These are phyloP conservation scores for Lanistes nyassanus DNA, from an alignment of 1,140 invertebrate species.

Conservation along the genomic window DNA sequence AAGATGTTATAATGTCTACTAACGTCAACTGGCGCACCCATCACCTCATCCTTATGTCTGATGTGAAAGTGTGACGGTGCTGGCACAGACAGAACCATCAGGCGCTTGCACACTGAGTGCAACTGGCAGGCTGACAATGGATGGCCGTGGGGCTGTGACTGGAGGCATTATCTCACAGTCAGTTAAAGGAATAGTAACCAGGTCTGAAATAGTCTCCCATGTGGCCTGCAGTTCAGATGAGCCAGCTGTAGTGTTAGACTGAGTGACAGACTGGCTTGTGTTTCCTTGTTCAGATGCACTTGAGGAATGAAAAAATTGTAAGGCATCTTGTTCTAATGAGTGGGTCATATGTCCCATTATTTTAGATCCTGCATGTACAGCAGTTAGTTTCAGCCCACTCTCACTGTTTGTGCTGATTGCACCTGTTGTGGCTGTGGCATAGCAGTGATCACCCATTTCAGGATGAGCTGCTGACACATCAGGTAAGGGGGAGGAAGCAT, in stretches of 20 bases:
- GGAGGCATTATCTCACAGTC: slow-evolving; percentile 8
- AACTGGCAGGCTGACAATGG: slow-evolving; percentile 21
- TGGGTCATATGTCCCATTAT: not conserved
- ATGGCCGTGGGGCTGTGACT: not conserved
- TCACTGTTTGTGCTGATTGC: not conserved
- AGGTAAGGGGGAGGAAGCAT: not conserved
- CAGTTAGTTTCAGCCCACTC: not conserved
- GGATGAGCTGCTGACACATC: not conserved
- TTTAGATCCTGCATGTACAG: slow-evolving; percentile 1
- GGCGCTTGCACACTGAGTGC: slow-evolving; percentile 9
- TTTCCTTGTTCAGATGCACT: not conserved
- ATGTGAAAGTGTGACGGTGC: slow-evolving; percentile 4
- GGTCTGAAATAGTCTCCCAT: slow-evolving; percentile 12
- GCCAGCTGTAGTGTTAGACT: not conserved
- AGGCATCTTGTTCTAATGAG: not conserved
- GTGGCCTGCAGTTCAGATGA: slow-evolving; percentile 9
- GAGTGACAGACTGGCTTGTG: not conserved
- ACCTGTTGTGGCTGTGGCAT: slow-evolving; percentile 17
- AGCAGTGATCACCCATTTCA: slow-evolving; percentile 24
- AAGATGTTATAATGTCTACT: too few relatives aligned
- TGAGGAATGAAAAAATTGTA: slow-evolving; percentile 7
- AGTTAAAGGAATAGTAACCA: slow-evolving; percentile 6
- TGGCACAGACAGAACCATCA: slow-evolving; percentile 15
- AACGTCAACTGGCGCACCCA: too few relatives aligned
- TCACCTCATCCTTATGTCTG: too few relatives aligned